Conservation (phyloP, 2,797 vertebrate species). For the Hirundo rustica region DNA sequence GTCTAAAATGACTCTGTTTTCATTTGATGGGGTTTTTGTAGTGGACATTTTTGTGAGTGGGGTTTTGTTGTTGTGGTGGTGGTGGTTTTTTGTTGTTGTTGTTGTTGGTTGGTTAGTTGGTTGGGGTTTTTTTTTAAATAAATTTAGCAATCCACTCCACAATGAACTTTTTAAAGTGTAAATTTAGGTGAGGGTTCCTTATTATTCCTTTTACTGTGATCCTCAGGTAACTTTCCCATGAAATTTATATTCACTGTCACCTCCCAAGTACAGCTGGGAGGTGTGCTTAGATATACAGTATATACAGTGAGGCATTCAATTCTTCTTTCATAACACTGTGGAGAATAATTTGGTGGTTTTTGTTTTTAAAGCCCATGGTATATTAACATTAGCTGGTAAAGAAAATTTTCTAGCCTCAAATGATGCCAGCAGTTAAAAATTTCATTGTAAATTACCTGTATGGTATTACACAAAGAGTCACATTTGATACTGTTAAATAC, state of each 20-base stretch:
- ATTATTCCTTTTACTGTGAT: not conserved
- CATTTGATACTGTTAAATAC: not conserved
- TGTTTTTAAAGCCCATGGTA: not conserved
- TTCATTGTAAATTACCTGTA: not conserved
- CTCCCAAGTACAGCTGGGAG: not conserved
- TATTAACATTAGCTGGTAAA: not conserved
- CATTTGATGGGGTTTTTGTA: not conserved
- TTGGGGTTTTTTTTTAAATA: not conserved
- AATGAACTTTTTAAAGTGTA: not conserved
- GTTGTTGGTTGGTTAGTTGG: accelerated
- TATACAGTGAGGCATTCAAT: not conserved
- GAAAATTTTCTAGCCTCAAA: not conserved
- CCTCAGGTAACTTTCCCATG: not conserved
- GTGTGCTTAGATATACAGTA: not conserved
- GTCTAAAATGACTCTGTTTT: not conserved
- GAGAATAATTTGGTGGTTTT: not conserved
- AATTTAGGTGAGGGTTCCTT: not conserved
- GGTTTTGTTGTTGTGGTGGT: too few species aligned
- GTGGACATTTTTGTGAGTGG: not conserved
- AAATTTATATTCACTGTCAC: not conserved
- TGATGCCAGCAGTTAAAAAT: not conserved
- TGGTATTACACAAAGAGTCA: not conserved
- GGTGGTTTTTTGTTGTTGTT: too few species aligned
- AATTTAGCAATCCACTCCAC: not conserved
- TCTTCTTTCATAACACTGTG: not conserved